Percentiles rank a stretch among this genome's conserved stretches.
Evolutionary conservation across 2,888 invertebrate species (phyloP).

Genomic region (Lasioglossum vierecki): DNA sequence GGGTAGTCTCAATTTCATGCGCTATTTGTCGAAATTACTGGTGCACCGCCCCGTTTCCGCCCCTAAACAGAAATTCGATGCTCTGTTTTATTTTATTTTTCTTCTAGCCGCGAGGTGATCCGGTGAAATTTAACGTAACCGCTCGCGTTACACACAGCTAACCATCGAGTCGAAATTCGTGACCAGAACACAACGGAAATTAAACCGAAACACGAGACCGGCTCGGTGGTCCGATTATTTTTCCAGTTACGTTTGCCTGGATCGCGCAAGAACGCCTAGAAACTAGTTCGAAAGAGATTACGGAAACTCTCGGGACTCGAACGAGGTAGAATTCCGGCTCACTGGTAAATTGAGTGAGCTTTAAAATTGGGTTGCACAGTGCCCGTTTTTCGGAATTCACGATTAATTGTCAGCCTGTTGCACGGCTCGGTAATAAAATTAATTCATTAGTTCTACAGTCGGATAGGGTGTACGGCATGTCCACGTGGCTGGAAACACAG

Average conservation of each 20-base stretch:
- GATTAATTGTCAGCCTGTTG: background rate
- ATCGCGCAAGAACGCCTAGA: background rate
- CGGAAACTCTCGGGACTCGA: background rate
- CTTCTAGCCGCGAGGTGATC: background rate
- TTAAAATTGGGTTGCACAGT: no score
- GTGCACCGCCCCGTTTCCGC: background rate
- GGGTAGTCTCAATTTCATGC: conserved; percentile 21
- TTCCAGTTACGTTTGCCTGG: no score
- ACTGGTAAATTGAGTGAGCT: background rate
- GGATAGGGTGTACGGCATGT: background rate
- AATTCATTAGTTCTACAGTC: background rate
- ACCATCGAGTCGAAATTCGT: background rate
- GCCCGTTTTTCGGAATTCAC: background rate
- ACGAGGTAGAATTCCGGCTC: background rate
- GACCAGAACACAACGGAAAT: background rate
- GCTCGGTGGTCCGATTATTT: background rate
- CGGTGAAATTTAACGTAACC: background rate
- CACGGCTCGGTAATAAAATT: background rate
- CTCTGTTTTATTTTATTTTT: background rate
- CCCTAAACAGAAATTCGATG: background rate
- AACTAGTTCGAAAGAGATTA: background rate
- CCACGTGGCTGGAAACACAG: background rate
- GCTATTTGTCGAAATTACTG: conserved; percentile 16
- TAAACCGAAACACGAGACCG: background rate
- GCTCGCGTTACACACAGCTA: background rate